Evolutionary conservation across 2,888 invertebrate genomes (phyloP).

Genomic region (Drosophila cognata): DNA sequence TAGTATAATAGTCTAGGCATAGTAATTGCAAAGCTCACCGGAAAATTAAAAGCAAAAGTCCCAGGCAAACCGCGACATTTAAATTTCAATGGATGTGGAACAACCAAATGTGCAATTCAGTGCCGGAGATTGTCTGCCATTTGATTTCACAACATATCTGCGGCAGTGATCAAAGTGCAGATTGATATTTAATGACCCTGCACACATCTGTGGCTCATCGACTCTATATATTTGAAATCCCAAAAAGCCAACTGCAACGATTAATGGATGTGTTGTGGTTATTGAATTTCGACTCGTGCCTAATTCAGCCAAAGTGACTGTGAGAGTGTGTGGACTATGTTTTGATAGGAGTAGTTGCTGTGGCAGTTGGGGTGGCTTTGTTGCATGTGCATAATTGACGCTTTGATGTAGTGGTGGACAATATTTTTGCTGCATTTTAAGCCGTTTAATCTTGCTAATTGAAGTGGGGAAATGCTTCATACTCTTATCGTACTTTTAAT

Average conservation of each 20-base stretch:
- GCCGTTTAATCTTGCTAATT: slow-evolving; percentile 11
- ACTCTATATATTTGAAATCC: background rate
- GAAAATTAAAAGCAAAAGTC: slow-evolving; percentile 4
- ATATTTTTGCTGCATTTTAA: slow-evolving; percentile 19
- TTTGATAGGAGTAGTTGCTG: too few relatives aligned
- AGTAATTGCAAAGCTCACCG: background rate
- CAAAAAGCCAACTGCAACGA: slow-evolving; percentile 28
- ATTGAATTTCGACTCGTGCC: slow-evolving; percentile 40
- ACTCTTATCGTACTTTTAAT: background rate
- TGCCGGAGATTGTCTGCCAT: slow-evolving; percentile 2
- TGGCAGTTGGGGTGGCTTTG: too few relatives aligned
- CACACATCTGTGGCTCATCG: background rate
- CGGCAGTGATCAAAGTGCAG: background rate
- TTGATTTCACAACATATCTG: background rate
- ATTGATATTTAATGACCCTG: slow-evolving; percentile 43
- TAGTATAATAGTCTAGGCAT: background rate
- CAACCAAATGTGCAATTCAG: slow-evolving; percentile 9
- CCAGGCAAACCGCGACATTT: slow-evolving; percentile 9
- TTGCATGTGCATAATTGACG: slow-evolving; percentile 35
- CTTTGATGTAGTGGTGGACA: slow-evolving; percentile 15
- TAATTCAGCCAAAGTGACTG: background rate
- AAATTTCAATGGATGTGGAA: slow-evolving; percentile 37
- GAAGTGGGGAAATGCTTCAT: slow-evolving; percentile 21
- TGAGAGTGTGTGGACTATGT: background rate
- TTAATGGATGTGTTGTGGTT: slow-evolving; percentile 43